Percentiles rank a stretch among this genome's conserved stretches.
Conservation (phyloP, 2,797 vertebrate species). For the Scolopax rusticola region DNA sequence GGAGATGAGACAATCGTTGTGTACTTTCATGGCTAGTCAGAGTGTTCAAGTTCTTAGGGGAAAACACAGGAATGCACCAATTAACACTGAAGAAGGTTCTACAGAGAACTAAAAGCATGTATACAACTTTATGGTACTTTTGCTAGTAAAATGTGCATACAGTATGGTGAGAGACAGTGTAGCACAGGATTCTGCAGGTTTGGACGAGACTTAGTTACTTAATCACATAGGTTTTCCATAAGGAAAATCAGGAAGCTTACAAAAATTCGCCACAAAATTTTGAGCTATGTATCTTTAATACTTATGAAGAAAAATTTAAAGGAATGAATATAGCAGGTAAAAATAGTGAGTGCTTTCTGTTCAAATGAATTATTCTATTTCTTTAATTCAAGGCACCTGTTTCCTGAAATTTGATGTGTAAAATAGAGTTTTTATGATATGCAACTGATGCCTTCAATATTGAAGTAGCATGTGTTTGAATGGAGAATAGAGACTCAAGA, state of each 20-base stretch:
- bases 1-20: background rate
- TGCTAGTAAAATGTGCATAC: background rate
- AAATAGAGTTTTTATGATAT: background rate
- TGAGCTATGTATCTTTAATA: background rate
- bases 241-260: background rate
- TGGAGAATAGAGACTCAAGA: background rate
- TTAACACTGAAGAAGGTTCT: background rate
- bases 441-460: background rate
- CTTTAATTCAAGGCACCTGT: background rate
- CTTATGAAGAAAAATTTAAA: background rate
- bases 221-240: background rate
- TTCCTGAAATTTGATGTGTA: background rate
- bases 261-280: background rate
- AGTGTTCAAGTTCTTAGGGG: background rate
- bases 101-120: background rate
- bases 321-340: rapidly evolving
- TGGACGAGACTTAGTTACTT: background rate
- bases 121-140: background rate
- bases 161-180: background rate
- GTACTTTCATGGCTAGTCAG: background rate
- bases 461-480: background rate
- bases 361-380: background rate
- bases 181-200: background rate
- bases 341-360: background rate
- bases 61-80: background rate